Evolutionary conservation across 2,113 vertebrate species (phyloP).

Genomic region (Siniperca chuatsi): DNA sequence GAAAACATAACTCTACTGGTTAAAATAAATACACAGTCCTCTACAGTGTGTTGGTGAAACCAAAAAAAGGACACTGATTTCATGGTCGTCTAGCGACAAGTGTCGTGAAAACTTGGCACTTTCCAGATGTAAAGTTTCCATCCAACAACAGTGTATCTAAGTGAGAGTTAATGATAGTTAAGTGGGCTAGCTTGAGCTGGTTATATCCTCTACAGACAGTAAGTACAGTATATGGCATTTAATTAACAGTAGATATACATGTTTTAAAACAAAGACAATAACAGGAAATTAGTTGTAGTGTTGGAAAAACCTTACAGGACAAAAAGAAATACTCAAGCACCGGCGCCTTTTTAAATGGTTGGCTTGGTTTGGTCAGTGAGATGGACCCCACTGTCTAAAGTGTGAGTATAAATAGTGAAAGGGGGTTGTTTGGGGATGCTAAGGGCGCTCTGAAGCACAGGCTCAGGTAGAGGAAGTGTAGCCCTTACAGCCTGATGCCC

Average conservation of each 20-base stretch:
- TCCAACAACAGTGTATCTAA: not conserved
- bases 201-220: slow-evolving; percentile 67
- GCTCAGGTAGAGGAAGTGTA: slow-evolving; percentile 62
- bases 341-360: slow-evolving; percentile 20
- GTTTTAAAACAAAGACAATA: not conserved
- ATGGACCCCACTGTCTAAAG: not conserved
- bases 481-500: slow-evolving; percentile 61
- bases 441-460: not conserved
- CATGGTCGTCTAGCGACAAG: not conserved
- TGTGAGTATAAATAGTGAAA: slow-evolving; percentile 4
- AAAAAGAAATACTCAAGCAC: slow-evolving; percentile 52
- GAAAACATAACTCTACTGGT: slow-evolving; percentile 12
- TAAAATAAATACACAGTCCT: not conserved
- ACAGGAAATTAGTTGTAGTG: not conserved
- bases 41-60: not conserved
- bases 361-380: slow-evolving; percentile 22
- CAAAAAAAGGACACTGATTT: not conserved
- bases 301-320: not conserved
- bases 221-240: slow-evolving; percentile 62
- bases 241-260: slow-evolving; percentile 32
- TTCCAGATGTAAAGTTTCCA: not conserved
- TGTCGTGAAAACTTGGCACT: slow-evolving; percentile 6
- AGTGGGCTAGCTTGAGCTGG: slow-evolving; percentile 37
- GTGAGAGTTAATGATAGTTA: slow-evolving; percentile 2
- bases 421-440: not conserved